Evolutionary conservation across 2,888 invertebrate species (phyloP).

Genomic region (Hypercompe scribonia): DNA sequence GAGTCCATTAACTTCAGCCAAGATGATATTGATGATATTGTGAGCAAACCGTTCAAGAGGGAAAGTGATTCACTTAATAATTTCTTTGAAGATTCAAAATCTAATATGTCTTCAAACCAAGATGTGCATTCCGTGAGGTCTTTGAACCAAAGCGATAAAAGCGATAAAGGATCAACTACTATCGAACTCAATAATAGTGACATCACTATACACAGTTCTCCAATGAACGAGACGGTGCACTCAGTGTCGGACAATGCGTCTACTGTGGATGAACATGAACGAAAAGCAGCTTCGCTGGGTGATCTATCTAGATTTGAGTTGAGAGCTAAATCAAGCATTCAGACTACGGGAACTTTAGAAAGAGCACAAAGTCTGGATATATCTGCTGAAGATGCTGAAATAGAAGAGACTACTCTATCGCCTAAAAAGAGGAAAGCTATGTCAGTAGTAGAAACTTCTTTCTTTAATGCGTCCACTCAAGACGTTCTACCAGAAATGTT

Average conservation of each 20-base stretch:
- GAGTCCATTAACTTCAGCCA: conserved; percentile 81
- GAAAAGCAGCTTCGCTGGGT: conserved; percentile 93
- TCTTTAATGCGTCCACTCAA: conserved; percentile 77
- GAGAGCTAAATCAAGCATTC: conserved; percentile 76
- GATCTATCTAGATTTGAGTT: conserved; percentile 90
- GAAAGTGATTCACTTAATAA: conserved; percentile 83
- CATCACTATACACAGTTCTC: conserved; percentile 91
- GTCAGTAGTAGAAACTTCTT: conserved; percentile 81
- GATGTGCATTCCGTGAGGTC: conserved; percentile 79
- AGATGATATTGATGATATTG: conserved; percentile 86
- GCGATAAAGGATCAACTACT: conserved; percentile 87
- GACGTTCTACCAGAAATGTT: conserved; percentile 80
- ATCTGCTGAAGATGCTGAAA: conserved; percentile 85
- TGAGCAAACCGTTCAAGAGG: conserved; percentile 79
- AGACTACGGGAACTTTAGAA: conserved; percentile 88
- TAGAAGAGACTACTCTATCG: conserved; percentile 75
- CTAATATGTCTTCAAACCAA: conserved; percentile 81
- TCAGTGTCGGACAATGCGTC: conserved; percentile 82
- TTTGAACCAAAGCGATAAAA: conserved; percentile 81
- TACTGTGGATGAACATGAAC: conserved; percentile 86
- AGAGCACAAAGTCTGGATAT: conserved; percentile 93
- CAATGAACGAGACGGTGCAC: conserved; percentile 81
- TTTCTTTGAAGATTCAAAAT: conserved; percentile 80
- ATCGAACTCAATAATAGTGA: conserved; percentile 91
- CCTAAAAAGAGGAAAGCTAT: conserved; percentile 90